Base-by-base conservation (phyloP, 2,888 invertebrate species). In the Oxytorus armatus region DNA sequence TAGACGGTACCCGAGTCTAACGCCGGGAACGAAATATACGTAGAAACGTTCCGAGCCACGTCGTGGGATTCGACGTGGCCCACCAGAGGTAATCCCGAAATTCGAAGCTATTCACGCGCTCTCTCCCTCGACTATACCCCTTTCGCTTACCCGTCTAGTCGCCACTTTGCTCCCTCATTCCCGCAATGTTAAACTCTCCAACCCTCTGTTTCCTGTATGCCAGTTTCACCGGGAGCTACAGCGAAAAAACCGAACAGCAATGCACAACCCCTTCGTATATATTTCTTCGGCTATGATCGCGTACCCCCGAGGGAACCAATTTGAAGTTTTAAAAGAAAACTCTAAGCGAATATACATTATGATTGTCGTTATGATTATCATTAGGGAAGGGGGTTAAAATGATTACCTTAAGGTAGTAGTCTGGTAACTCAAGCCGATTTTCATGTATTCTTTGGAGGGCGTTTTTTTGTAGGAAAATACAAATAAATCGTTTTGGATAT, bases 11-110 rank as follows among this genome's bases (percentile, higher is more conserved):
- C 59, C 75, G 57, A 66, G 68, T 81, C 77, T 82, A 79, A 73
- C 79, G 79, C 39, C n/a, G n/a, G 21, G 82, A 79, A 82, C 82
- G 85, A 87, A 69, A 55, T 69, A 69, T 83, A 81, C 80, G n/a
- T n/a, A n/a, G n/a, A n/a, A n/a, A 69, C 36, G 80, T 76, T 65
- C 69, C 73, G 39, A 49, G 63, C 49, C 69, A 36, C 49, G 39
- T 39, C 57, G 2, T 29, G 36, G n/a, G 29, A 25, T 39, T 57
- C 23, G 39, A n/a, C 66, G 39, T 33, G 33, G 55, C 53, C 44
- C 25, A 25, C 81, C 76, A 74, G 44, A 70, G 70, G 79, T 82
- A 75, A 84, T 75, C 69, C 77, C 82, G 84, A 86, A 84, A 85
- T 83, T 85, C 81, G 84, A 83, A 65, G 79, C 75, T 70, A 49